These are phyloP conservation scores for Bambusicola thoracicus DNA, from an alignment of 2,113 vertebrate genomes.

Conservation along the genomic window DNA sequence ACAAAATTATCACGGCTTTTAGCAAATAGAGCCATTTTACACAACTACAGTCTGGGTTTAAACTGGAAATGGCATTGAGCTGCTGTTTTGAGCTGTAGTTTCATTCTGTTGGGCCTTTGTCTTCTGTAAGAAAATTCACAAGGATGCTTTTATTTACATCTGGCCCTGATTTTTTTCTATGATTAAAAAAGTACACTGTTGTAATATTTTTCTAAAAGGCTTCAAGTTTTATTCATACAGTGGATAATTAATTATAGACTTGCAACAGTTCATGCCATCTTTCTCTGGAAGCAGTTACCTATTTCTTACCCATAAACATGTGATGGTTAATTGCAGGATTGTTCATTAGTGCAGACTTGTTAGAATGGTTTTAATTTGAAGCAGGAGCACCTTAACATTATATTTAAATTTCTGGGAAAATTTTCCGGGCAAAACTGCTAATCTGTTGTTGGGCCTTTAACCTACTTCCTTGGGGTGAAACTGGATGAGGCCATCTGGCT, in stretches of 20 bases:
- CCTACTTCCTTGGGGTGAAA: background rate
- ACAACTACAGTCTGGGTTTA: background rate
- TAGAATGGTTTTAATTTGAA: background rate
- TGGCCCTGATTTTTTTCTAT: background rate
- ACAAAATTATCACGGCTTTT: background rate
- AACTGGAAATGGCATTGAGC: background rate
- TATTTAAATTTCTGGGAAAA: background rate
- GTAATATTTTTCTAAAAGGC: background rate
- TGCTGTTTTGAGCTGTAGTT: background rate
- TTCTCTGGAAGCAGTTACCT: background rate
- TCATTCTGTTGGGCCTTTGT: background rate
- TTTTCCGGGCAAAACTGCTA: background rate
- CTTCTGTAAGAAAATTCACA: background rate
- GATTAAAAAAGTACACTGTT: background rate
- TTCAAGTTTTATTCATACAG: background rate
- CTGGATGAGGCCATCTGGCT: background rate
- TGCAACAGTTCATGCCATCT: background rate
- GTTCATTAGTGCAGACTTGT: background rate
- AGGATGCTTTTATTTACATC: background rate
- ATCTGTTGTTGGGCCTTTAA: background rate
- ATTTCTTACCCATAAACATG: background rate
- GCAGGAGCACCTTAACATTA: background rate
- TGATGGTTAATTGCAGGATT: background rate
- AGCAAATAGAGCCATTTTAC: background rate
- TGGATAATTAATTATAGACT: background rate